phyloP scores from a whole-genome alignment of 2,113 vertebrate genomes.

The Orientallactaga bullata region DNA sequence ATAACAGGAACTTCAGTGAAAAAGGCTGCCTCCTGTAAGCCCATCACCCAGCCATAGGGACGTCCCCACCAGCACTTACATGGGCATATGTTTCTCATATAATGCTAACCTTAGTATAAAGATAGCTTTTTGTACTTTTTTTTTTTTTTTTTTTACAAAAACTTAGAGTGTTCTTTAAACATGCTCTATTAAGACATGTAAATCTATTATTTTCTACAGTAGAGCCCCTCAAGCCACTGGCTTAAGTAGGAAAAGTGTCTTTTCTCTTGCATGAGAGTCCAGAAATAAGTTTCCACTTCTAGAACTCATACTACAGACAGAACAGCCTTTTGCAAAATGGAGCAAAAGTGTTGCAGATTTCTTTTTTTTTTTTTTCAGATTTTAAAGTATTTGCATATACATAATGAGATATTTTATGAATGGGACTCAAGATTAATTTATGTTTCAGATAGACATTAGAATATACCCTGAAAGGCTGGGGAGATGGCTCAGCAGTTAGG shows the following conservation, averaged over 20 bases:
- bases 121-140: not conserved
- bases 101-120: not conserved
- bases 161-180: not conserved
- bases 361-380: not conserved
- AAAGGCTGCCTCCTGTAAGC: not conserved
- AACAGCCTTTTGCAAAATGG: not conserved
- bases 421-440: not conserved
- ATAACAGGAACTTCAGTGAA: not conserved
- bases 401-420: not conserved
- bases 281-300: not conserved
- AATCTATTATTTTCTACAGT: not conserved
- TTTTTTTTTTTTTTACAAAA: not conserved
- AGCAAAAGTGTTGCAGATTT: not conserved
- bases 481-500: too few species aligned
- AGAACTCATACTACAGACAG: not conserved
- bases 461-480: not conserved
- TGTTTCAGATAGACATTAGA: not conserved
- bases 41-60: not conserved
- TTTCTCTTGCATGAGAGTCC: not conserved
- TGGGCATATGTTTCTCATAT: not conserved
- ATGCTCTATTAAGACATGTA: not conserved
- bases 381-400: not conserved
- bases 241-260: not conserved
- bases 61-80: not conserved
- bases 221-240: not conserved